Evolutionary conservation across 1,140 invertebrate genomes (phyloP).

Genomic region (Conus ventricosus): DNA sequence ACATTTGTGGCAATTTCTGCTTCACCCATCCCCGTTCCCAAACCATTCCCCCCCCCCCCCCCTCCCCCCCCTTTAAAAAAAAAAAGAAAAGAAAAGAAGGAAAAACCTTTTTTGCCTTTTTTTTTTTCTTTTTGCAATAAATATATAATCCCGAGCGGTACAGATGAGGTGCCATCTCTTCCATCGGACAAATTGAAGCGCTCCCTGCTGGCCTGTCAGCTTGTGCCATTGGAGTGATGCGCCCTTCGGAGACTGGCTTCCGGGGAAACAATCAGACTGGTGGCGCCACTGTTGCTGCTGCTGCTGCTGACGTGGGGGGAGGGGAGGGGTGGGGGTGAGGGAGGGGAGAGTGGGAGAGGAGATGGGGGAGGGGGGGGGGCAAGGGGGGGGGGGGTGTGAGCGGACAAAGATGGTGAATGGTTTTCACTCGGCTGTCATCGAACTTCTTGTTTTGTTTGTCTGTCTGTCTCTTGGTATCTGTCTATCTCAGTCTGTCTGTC

Average conservation of each 20-base stretch:
- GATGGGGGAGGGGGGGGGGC: too few species aligned
- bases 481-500: neutral
- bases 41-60: too few species aligned
- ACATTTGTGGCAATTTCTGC: neutral
- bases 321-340: neutral
- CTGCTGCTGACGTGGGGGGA: neutral
- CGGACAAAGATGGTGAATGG: neutral
- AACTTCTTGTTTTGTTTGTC: neutral
- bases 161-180: conserved; percentile 16
- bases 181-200: conserved; percentile 21
- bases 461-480: neutral
- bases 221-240: neutral
- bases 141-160: neutral
- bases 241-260: neutral
- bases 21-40: too few species aligned
- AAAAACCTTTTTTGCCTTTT: neutral
- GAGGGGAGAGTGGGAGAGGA: neutral
- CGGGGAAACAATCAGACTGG: neutral
- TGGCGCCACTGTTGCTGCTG: neutral
- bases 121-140: neutral
- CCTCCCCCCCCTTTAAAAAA: too few species aligned
- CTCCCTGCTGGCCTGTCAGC: conserved; percentile 5
- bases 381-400: too few species aligned
- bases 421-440: neutral
- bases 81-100: too few species aligned